Conservation (phyloP, 2,113 vertebrate species). For the Chiloscyllium plagiosum region DNA sequence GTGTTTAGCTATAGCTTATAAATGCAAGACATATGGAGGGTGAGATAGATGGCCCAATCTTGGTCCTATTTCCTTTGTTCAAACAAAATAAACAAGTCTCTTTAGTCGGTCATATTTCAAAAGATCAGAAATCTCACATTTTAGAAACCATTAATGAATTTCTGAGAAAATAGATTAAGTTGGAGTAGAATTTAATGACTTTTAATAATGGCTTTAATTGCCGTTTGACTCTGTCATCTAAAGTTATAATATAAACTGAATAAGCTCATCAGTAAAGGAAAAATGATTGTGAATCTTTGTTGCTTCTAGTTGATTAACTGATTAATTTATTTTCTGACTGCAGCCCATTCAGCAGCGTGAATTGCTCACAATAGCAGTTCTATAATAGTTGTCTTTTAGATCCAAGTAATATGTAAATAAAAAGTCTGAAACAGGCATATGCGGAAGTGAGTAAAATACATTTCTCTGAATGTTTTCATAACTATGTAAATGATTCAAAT, state of each 20-base stretch:
- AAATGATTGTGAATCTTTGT: neutral
- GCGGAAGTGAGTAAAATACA: neutral
- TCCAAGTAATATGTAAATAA: neutral
- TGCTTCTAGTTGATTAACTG: neutral
- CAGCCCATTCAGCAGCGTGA: neutral
- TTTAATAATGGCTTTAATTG: neutral
- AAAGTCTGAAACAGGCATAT: neutral
- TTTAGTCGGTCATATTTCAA: neutral
- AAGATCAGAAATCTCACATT: neutral
- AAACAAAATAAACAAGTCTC: neutral
- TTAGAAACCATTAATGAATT: neutral
- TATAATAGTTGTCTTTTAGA: neutral
- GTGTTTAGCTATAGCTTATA: neutral
- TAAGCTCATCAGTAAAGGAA: neutral
- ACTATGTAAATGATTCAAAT: neutral
- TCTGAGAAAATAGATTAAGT: neutral
- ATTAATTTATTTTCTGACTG: neutral
- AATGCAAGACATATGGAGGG: neutral
- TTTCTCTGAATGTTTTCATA: neutral
- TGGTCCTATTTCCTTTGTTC: neutral
- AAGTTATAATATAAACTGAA: neutral
- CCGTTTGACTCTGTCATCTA: neutral
- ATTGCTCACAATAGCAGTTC: neutral
- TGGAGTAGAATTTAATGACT: neutral
- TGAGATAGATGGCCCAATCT: neutral